Percentiles rank a stretch among this genome's conserved stretches.
Conservation (phyloP, 2,888 invertebrate genomes). For the Agonum fuliginosum region DNA sequence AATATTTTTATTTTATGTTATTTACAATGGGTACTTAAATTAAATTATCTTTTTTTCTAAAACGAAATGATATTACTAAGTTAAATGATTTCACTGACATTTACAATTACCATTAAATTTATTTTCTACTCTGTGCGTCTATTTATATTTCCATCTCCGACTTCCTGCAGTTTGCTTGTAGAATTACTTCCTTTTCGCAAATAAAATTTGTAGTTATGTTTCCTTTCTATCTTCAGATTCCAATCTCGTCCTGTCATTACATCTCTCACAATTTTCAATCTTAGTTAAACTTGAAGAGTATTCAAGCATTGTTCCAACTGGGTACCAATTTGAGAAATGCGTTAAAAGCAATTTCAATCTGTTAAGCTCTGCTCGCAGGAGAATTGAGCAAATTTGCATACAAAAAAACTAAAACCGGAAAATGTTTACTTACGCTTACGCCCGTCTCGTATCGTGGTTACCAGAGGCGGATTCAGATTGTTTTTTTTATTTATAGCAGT, state of each 20-base stretch:
- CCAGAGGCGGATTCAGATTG: too few species aligned
- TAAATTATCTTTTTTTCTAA: too few species aligned
- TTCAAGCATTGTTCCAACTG: neutral
- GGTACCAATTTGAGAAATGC: conserved; percentile 15
- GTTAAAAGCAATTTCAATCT: neutral
- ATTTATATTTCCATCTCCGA: too few species aligned
- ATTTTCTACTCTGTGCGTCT: too few species aligned
- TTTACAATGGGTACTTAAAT: too few species aligned
- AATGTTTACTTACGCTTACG: conserved; percentile 29
- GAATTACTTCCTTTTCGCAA: neutral
- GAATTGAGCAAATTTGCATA: conserved; percentile 39
- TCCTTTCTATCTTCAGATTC: neutral
- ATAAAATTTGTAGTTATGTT: neutral
- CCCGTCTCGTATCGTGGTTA: neutral
- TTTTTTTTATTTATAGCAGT: too few species aligned
- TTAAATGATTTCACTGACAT: too few species aligned
- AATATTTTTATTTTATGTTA: too few species aligned
- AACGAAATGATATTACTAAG: too few species aligned
- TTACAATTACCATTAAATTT: too few species aligned
- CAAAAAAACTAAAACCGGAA: conserved; percentile 36
- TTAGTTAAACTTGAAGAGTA: neutral
- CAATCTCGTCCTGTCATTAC: neutral
- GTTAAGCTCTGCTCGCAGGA: neutral
- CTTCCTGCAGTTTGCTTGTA: too few species aligned
- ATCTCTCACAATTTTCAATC: conserved; percentile 23